phyloP scores from a whole-genome alignment of 2,888 invertebrate species.

The Tillus elongatus region DNA sequence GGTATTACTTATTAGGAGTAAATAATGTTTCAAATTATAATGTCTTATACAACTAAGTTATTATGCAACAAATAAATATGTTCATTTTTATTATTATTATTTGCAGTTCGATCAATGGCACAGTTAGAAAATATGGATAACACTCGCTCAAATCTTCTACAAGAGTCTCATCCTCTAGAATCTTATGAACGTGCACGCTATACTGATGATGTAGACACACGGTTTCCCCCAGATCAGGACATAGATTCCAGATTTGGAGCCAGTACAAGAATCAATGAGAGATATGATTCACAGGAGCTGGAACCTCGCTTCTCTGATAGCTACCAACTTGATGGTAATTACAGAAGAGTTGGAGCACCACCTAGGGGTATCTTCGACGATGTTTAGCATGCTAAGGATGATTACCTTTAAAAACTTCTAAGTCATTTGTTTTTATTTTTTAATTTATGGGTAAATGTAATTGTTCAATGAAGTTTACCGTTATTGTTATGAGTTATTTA shows the following conservation, averaged over 20 bases:
- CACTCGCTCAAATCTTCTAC: conserved; percentile 67
- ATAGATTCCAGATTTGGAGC: conserved; percentile 58
- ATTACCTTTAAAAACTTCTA: too few relatives aligned
- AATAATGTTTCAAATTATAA: too few relatives aligned
- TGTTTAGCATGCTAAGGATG: too few relatives aligned
- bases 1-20: too few relatives aligned
- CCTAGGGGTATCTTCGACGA: conserved; percentile 78
- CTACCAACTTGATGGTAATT: conserved; percentile 36
- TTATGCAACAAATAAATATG: too few relatives aligned
- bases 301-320: conserved; percentile 36
- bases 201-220: conserved; percentile 35
- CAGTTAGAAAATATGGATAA: conserved; percentile 56
- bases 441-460: too few relatives aligned
- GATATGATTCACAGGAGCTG: conserved; percentile 32
- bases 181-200: conserved; percentile 51
- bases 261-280: conserved; percentile 47
- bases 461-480: too few relatives aligned
- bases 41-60: too few relatives aligned
- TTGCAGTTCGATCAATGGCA: conserved; percentile 44
- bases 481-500: too few relatives aligned
- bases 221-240: conserved; percentile 38
- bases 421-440: too few relatives aligned
- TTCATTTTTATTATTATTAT: conserved; percentile 4
- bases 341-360: conserved; percentile 52
- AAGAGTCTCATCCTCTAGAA: conserved; percentile 65